Percentiles rank a stretch among this genome's conserved stretches.
phyloP scores from a whole-genome alignment of 2,888 invertebrate species.

The Boloria euphrosyne region DNA sequence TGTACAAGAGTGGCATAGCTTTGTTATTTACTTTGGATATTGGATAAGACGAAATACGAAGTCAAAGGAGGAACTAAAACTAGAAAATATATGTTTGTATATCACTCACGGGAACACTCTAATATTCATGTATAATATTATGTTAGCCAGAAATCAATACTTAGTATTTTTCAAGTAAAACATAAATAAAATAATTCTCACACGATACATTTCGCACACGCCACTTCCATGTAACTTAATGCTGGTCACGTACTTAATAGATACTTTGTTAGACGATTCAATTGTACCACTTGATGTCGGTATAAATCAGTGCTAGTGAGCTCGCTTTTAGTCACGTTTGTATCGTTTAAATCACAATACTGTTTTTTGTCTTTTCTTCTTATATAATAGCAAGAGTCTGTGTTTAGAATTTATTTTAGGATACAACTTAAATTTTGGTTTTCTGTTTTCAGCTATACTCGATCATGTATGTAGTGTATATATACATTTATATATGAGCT shows the following conservation, averaged over 20 bases:
- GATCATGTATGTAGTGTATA: too few species aligned
- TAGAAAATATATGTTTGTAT: too few species aligned
- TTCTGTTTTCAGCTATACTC: too few species aligned
- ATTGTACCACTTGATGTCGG: conserved; percentile 49
- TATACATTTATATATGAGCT: too few species aligned
- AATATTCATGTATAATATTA: too few species aligned
- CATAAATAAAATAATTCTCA: not conserved
- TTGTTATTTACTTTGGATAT: too few species aligned
- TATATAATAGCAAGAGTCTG: not conserved
- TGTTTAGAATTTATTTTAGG: too few species aligned
- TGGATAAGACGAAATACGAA: too few species aligned
- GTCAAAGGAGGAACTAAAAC: too few species aligned
- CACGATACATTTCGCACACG: not conserved
- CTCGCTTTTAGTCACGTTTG: conserved; percentile 21
- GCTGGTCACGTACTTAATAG: conserved; percentile 51
- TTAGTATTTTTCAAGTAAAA: not conserved
- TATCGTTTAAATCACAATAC: conserved; percentile 19
- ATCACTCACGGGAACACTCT: too few species aligned
- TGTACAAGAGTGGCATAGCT: too few species aligned
- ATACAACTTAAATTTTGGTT: too few species aligned
- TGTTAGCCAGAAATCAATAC: not conserved
- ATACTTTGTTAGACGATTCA: conserved; percentile 53
- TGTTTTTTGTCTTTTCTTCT: conserved; percentile 7
- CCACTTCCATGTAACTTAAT: not conserved
- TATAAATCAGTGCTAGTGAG: conserved; percentile 45